Base-by-base conservation (phyloP, 2,888 invertebrate species). In the Agrotis exclamationis region DNA sequence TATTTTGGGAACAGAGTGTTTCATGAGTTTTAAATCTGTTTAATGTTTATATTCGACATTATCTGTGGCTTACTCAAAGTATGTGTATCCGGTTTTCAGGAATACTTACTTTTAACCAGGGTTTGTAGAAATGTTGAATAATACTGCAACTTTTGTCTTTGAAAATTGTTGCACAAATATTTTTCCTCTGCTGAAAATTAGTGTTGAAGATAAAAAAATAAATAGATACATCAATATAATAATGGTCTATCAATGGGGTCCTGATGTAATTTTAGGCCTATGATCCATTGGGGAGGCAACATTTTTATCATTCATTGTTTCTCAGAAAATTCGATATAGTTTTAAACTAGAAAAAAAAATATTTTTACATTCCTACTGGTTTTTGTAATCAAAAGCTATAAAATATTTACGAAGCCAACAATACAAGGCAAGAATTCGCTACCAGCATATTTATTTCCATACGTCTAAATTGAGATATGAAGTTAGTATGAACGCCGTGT, bases 1-100 rank as follows among this genome's bases (percentile, higher is more conserved):
- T 79, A 77, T 80, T 76, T 63, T 60, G 48, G 59, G 76, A 86
- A 83, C 85, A 80, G 76, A 85, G 85, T 78, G 45, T 64, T 64
- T 24, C 50, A 53, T 44, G 33, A 51, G 54, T 63, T 67, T 90
- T 85, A 85, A 87, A 89, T 90, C 88, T 90, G 90, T 89, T 86
- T 88, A 87, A 50, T 66, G 33, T 89, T 75, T 78, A 75, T 83
- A 76, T 79, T 84, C 75, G 71, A 80, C 67, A 79, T 62, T 68
- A 66, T 74, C 60, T 65, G 54, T 44, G 67, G 79, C 74, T 51
- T 56, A 58, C 53, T 70, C 54, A 18, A 76, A 62, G 67, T 63
- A 63, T 64, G 48, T 20, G 58, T 66, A 74, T 77, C 78, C 80
- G 73, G 78, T 48, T 60, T 60, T 6, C 50, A 20, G 18, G 59